Evolutionary conservation across 2,888 invertebrate genomes (phyloP).

Genomic region (Lasioglossum morio): DNA sequence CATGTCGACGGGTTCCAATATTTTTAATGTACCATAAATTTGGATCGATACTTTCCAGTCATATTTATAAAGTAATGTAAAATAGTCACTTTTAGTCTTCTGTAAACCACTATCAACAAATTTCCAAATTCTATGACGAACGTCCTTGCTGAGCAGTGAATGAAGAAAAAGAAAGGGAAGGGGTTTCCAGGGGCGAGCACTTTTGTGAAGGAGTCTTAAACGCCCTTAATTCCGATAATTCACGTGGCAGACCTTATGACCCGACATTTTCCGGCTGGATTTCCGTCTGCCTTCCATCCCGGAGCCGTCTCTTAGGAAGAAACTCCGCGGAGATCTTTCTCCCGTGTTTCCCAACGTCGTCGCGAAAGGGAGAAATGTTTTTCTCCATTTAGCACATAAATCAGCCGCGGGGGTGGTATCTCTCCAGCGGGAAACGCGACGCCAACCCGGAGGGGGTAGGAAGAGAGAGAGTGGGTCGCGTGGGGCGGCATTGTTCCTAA

Average conservation of each 20-base stretch:
- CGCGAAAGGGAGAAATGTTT: slow-evolving; percentile 81
- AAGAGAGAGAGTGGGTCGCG: slow-evolving; percentile 60
- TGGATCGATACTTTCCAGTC: no score
- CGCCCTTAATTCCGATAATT: slow-evolving; percentile 61
- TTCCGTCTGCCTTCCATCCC: slow-evolving; percentile 66
- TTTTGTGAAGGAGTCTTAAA: neutral
- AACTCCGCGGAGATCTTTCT: slow-evolving; percentile 67
- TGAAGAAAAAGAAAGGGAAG: neutral
- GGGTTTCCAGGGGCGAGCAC: neutral
- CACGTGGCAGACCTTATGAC: slow-evolving; percentile 60
- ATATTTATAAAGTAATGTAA: no score
- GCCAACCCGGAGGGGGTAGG: slow-evolving; percentile 50
- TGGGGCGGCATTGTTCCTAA: slow-evolving; percentile 83
- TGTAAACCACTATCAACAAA: no score
- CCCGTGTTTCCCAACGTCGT: slow-evolving; percentile 52
- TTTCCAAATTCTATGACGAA: neutral
- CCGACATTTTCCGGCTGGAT: slow-evolving; percentile 65
- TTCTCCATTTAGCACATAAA: slow-evolving; percentile 84
- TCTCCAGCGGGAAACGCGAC: slow-evolving; percentile 50
- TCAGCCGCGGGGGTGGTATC: slow-evolving; percentile 74
- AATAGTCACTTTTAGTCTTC: no score
- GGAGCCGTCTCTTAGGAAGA: slow-evolving; percentile 65
- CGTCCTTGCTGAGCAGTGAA: neutral
- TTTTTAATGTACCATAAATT: no score
- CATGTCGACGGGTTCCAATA: no score